These are phyloP conservation scores for Papilio dardanus DNA, from an alignment of 1,140 invertebrate genomes.

Conservation along the genomic window DNA sequence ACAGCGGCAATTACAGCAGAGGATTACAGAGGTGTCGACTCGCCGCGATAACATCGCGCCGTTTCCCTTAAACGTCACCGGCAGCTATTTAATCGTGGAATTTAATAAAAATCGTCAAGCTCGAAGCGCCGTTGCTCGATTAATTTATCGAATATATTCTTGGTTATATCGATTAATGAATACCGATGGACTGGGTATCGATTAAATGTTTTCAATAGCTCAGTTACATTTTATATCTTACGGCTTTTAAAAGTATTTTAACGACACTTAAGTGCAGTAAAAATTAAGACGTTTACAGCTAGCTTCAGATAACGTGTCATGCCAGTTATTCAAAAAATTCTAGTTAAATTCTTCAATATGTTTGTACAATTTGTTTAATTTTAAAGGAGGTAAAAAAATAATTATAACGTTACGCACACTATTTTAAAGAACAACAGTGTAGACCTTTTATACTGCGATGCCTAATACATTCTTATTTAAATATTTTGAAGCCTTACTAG, in stretches of 20 bases:
- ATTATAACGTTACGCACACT: too few relatives aligned
- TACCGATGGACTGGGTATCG: slow-evolving; percentile 32
- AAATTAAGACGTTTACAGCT: neutral
- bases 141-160: slow-evolving; percentile 60
- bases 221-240: slow-evolving; percentile 28
- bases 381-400: neutral
- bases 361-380: neutral
- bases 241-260: neutral
- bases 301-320: neutral
- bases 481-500: too few relatives aligned
- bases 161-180: slow-evolving; percentile 45
- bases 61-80: slow-evolving; percentile 54
- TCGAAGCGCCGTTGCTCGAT: slow-evolving; percentile 42
- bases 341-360: neutral
- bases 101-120: slow-evolving; percentile 69
- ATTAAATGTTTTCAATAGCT: slow-evolving; percentile 38
- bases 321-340: neutral
- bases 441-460: too few relatives aligned
- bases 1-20: slow-evolving; percentile 42
- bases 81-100: slow-evolving; percentile 63
- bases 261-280: neutral
- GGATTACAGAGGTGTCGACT: slow-evolving; percentile 61
- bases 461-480: too few relatives aligned
- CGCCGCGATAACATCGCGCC: slow-evolving; percentile 68
- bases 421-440: too few relatives aligned